Evolutionary conservation across 2,113 vertebrate genomes (phyloP).

Genomic region (Lucifuga dentata): DNA sequence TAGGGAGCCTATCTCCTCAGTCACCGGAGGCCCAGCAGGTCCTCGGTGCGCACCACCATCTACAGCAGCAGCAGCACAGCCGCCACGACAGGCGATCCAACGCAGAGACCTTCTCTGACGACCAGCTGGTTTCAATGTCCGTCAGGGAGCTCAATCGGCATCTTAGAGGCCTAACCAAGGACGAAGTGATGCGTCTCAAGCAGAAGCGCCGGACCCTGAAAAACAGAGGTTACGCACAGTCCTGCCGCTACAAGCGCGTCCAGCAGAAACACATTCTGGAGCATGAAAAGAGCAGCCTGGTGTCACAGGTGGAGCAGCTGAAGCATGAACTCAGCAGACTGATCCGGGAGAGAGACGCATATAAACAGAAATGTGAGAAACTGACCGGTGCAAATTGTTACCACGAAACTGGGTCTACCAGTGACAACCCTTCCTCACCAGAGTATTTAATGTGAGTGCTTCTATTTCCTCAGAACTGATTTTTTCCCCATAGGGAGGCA

Average conservation of each 20-base stretch:
- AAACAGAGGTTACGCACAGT: conserved; percentile 97
- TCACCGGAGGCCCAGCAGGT: conserved; percentile 79
- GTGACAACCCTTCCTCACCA: conserved; percentile 94
- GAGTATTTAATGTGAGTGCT: conserved; percentile 94
- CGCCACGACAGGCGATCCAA: conserved; percentile 75
- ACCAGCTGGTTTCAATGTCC: conserved; percentile 98
- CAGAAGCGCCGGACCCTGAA: conserved; percentile 98
- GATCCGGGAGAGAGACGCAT: conserved; percentile 94
- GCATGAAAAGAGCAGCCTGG: conserved; percentile 95
- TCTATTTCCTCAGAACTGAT: conserved; percentile 30
- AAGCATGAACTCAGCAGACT: conserved; percentile 95
- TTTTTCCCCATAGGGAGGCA: conserved; percentile 36
- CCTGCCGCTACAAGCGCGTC: conserved; percentile 96
- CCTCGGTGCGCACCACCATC: conserved; percentile 83
- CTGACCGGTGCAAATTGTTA: conserved; percentile 91
- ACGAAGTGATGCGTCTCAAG: conserved; percentile 96
- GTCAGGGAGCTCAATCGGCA: conserved; percentile 96
- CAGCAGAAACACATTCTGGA: conserved; percentile 97
- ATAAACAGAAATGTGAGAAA: conserved; percentile 97
- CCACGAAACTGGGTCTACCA: conserved; percentile 92
- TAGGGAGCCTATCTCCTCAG: conserved; percentile 83
- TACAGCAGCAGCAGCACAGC: conserved; percentile 80
- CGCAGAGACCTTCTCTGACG: conserved; percentile 92
- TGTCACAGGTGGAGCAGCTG: conserved; percentile 94
- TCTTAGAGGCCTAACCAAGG: conserved; percentile 93